Percentiles rank a stretch among this genome's conserved stretches.
Evolutionary conservation across 2,888 invertebrate genomes (phyloP).

Genomic region (Drosophila acutilabella): DNA sequence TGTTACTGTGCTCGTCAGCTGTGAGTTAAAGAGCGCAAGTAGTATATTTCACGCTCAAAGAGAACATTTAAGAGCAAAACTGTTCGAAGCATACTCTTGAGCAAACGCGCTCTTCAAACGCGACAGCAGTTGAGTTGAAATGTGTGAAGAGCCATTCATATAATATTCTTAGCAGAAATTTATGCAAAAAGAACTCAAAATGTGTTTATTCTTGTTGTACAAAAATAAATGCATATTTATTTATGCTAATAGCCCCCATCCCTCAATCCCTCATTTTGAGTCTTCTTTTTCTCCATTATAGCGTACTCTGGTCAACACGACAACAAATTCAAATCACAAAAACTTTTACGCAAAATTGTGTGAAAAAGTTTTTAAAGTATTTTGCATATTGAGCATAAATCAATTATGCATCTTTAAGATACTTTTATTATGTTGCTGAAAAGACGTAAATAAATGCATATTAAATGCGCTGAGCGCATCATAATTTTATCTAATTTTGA

Average conservation of each 20-base stretch:
- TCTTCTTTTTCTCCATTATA: not conserved
- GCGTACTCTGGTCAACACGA: conserved; percentile 35
- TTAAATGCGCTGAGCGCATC: conserved; percentile 18
- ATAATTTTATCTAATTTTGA: conserved; percentile 49
- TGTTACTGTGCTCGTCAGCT: conserved; percentile 42
- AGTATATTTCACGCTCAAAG: conserved; percentile 8
- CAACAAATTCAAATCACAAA: conserved; percentile 45
- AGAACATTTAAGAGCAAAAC: conserved; percentile 12
- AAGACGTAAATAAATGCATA: conserved; percentile 5
- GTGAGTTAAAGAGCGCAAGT: conserved; percentile 22
- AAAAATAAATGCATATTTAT: conserved; percentile 55
- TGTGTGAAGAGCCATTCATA: not conserved
- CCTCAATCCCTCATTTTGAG: not conserved
- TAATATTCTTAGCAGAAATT: conserved; percentile 3
- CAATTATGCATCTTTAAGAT: conserved; percentile 70
- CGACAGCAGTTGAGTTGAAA: conserved; percentile 7
- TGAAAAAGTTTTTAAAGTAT: conserved; percentile 50
- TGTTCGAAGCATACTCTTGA: conserved; percentile 6
- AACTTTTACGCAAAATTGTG: conserved; percentile 54
- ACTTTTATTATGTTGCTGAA: conserved; percentile 39
- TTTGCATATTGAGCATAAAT: conserved; percentile 66
- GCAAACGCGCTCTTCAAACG: not conserved
- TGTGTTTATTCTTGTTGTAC: conserved; percentile 15
- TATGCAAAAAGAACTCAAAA: conserved; percentile 12
- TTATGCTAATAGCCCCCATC: conserved; percentile 43